Conservation (phyloP, 1,140 invertebrate genomes). For the Calephelis virginiensis region DNA sequence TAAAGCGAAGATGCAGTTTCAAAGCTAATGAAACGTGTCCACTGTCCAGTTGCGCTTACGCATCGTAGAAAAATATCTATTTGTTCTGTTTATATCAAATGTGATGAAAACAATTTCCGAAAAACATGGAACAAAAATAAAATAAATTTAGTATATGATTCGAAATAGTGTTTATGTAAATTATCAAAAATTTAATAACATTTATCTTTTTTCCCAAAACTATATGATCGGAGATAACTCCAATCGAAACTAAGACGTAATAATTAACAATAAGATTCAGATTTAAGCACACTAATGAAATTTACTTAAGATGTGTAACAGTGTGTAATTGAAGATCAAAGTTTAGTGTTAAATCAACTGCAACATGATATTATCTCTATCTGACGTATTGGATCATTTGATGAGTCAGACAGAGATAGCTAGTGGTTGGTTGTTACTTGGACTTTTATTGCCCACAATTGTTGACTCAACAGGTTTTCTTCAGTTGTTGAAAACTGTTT, state of each 20-base stretch:
- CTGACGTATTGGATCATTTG: constrained; percentile 24
- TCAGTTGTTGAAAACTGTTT: constrained; percentile 46
- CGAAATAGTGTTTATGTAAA: neutral
- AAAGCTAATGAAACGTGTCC: constrained; percentile 70
- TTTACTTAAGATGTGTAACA: constrained; percentile 30
- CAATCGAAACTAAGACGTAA: constrained; percentile 35
- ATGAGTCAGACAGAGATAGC: constrained; percentile 41
- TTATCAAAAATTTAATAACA: constrained; percentile 7
- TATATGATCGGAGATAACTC: constrained; percentile 47
- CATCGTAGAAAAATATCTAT: constrained; percentile 53
- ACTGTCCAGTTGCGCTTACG: constrained; percentile 61
- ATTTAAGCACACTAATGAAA: constrained; percentile 21
- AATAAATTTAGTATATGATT: neutral
- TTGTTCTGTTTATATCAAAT: constrained; percentile 15
- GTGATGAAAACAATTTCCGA: neutral
- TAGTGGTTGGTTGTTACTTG: constrained; percentile 37
- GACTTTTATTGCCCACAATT: constrained; percentile 53
- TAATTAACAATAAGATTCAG: constrained; percentile 27
- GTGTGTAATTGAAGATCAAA: constrained; percentile 31
- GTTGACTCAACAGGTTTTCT: constrained; percentile 71
- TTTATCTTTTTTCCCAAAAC: constrained; percentile 37
- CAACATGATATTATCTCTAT: constrained; percentile 41
- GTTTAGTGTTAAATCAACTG: constrained; percentile 47
- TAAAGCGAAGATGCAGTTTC: constrained; percentile 56
- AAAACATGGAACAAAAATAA: too few relatives aligned